These are phyloP conservation scores for Laticauda laticaudata DNA, from an alignment of 2,113 vertebrate species.

Conservation along the genomic window DNA sequence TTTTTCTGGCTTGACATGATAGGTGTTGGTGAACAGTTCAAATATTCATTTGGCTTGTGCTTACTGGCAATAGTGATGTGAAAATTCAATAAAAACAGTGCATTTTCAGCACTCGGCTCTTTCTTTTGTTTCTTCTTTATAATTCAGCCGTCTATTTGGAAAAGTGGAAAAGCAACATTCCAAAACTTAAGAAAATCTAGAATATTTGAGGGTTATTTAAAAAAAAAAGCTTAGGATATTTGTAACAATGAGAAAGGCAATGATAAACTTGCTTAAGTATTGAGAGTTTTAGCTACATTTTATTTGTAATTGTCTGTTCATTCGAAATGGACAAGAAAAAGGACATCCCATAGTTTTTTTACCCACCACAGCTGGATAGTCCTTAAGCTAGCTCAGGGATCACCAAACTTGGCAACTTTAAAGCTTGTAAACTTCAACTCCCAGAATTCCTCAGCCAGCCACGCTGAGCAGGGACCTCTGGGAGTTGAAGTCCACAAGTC, in stretches of 20 bases:
- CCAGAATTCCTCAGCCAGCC: no score
- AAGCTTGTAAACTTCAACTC: no score
- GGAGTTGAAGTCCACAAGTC: no score
- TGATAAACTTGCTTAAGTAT: not conserved
- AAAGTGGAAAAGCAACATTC: not conserved
- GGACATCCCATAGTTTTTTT: not conserved
- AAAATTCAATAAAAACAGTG: conserved; percentile 22
- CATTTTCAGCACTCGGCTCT: not conserved
- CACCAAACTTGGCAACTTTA: no score
- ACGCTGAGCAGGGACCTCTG: no score
- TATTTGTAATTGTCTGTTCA: not conserved
- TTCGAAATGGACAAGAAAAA: not conserved
- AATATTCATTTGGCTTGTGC: conserved; percentile 45
- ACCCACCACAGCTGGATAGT: not conserved
- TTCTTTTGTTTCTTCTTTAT: no score
- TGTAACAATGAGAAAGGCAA: not conserved
- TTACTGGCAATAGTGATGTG: not conserved
- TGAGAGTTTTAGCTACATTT: no score
- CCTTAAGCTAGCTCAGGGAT: not conserved
- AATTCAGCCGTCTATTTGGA: not conserved
- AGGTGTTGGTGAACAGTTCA: conserved; percentile 43
- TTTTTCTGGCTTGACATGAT: conserved; percentile 39
- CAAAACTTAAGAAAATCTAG: not conserved
- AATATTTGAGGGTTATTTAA: not conserved
- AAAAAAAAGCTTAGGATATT: not conserved